Conservation (phyloP, 2,113 vertebrate species). For the Laterallus jamaicensis region DNA sequence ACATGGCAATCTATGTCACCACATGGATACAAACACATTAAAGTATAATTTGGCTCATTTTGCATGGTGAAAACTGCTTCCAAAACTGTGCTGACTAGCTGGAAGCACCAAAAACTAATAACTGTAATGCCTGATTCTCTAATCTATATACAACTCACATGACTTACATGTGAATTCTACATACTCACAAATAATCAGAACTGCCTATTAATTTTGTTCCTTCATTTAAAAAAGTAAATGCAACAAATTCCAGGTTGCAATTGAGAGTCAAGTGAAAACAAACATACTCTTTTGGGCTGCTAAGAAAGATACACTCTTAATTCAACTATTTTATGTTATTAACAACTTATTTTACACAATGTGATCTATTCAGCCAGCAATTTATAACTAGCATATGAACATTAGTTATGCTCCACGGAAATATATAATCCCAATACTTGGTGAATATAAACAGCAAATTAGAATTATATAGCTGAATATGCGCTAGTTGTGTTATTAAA, state of each 20-base stretch:
- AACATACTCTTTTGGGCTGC: not conserved
- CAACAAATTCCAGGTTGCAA: not conserved
- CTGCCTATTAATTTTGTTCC: not conserved
- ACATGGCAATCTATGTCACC: not conserved
- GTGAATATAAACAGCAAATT: not conserved
- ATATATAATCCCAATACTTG: not conserved
- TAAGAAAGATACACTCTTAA: not conserved
- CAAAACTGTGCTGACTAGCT: not conserved
- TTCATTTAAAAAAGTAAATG: not conserved
- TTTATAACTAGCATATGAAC: not conserved
- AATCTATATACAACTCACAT: not conserved
- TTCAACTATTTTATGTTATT: not conserved
- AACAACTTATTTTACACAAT: not conserved
- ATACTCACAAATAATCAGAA: not conserved
- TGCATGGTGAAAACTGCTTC: not conserved
- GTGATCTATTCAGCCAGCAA: not conserved
- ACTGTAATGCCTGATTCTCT: not conserved
- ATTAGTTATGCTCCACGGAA: not conserved
- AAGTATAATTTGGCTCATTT: not conserved
- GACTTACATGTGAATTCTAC: not conserved
- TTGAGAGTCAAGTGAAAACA: not conserved
- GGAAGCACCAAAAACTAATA: not conserved
- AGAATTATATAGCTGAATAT: not conserved
- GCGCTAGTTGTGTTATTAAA: not conserved
- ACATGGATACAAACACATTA: not conserved